Evolutionary conservation across 2,797 vertebrate genomes (phyloP).

Genomic region (Lemur catta): DNA sequence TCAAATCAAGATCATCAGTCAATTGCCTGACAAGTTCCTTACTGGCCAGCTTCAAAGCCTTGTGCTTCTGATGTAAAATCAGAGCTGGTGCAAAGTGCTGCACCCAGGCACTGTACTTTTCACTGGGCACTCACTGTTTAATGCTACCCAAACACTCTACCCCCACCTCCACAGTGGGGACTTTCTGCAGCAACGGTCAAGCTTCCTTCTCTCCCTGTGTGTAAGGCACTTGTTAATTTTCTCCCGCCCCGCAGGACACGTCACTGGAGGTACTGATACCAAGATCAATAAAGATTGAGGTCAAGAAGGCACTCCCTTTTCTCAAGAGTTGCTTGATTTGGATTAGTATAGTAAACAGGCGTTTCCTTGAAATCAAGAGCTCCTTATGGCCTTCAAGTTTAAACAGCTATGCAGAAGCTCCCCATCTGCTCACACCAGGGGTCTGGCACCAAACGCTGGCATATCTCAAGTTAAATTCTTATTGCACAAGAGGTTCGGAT

Average conservation of each 20-base stretch:
- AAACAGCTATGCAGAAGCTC: background rate
- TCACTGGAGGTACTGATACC: background rate
- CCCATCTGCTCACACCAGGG: background rate
- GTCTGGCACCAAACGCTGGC: slow-evolving; percentile 1
- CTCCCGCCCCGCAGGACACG: background rate
- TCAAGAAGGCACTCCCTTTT: slow-evolving; percentile 11
- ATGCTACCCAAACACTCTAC: background rate
- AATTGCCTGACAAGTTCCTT: background rate
- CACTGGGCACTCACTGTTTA: background rate
- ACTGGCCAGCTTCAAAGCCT: background rate
- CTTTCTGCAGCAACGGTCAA: background rate
- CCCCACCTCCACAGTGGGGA: background rate
- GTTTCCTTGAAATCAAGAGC: slow-evolving; percentile 48
- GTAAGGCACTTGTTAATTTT: background rate
- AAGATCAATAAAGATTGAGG: slow-evolving; percentile 23
- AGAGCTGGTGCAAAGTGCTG: background rate
- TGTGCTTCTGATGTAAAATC: background rate
- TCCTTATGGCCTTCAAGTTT: background rate
- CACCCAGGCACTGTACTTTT: background rate
- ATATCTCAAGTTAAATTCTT: background rate
- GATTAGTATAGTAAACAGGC: slow-evolving; percentile 51
- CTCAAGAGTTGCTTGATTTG: slow-evolving; percentile 37
- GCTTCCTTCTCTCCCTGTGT: background rate
- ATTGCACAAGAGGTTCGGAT: background rate
- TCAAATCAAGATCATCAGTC: background rate